phyloP scores from a whole-genome alignment of 2,888 invertebrate species.

The Dascillus cervinus region DNA sequence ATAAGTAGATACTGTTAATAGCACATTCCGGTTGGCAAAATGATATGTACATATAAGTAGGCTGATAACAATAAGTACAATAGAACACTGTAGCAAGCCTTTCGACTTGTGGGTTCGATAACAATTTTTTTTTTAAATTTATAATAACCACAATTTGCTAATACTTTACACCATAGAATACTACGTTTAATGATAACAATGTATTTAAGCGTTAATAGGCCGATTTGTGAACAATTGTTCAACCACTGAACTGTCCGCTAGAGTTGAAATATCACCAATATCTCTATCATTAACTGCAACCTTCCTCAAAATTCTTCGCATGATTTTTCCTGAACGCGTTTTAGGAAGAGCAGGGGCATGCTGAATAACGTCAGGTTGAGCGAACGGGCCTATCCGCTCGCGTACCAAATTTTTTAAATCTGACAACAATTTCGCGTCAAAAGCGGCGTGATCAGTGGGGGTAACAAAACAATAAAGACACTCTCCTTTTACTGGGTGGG shows the following conservation, averaged over 20 bases:
- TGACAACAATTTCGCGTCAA: constrained; percentile 60
- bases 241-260: constrained; percentile 88
- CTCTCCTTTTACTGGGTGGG: constrained; percentile 93
- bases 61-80: too few relatives aligned
- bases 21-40: too few relatives aligned
- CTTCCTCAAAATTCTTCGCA: constrained; percentile 90
- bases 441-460: constrained; percentile 67
- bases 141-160: too few relatives aligned
- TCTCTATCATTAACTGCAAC: constrained; percentile 83
- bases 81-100: too few relatives aligned
- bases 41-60: too few relatives aligned
- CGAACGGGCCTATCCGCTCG: constrained; percentile 90
- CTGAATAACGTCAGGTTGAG: constrained; percentile 90
- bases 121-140: too few relatives aligned
- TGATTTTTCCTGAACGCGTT: constrained; percentile 96
- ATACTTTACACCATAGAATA: too few relatives aligned
- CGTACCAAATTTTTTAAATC: constrained; percentile 75
- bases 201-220: constrained; percentile 44
- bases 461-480: constrained; percentile 96
- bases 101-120: too few relatives aligned
- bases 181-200: too few relatives aligned
- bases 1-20: too few relatives aligned
- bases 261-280: constrained; percentile 88
- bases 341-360: constrained; percentile 92
- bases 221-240: constrained; percentile 69